phyloP scores from a whole-genome alignment of 2,888 invertebrate genomes.

The Brachylomia viminalis region DNA sequence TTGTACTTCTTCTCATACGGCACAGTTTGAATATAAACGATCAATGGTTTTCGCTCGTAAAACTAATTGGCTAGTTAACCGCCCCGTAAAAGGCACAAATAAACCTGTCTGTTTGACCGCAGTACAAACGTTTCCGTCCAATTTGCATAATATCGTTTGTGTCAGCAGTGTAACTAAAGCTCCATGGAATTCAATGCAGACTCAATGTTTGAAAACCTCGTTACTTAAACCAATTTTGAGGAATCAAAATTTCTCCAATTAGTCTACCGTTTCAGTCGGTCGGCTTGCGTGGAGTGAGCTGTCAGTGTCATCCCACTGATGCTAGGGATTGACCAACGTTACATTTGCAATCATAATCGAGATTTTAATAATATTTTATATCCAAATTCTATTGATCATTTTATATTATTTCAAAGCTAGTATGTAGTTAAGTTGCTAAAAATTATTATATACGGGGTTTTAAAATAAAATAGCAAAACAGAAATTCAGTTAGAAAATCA shows the following conservation, averaged over 20 bases:
- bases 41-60: constrained; percentile 42
- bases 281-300: too few species aligned
- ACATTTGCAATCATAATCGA: too few species aligned
- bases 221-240: constrained; percentile 7
- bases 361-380: too few species aligned
- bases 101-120: constrained; percentile 34
- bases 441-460: too few species aligned
- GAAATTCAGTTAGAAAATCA: too few species aligned
- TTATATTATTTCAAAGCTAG: too few species aligned
- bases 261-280: not conserved
- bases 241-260: not conserved
- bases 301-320: too few species aligned
- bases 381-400: too few species aligned
- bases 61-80: constrained; percentile 55
- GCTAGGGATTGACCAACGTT: too few species aligned
- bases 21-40: constrained; percentile 25
- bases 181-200: constrained; percentile 17
- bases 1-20: too few species aligned
- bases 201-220: not conserved
- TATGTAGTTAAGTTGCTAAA: too few species aligned
- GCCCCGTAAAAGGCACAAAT: constrained; percentile 40
- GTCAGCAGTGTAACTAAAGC: constrained; percentile 15
- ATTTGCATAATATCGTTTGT: constrained; percentile 56
- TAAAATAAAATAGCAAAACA: too few species aligned
- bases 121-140: constrained; percentile 33